Evolutionary conservation across 2,797 vertebrate species (phyloP).

Genomic region (Vireo griseus): DNA sequence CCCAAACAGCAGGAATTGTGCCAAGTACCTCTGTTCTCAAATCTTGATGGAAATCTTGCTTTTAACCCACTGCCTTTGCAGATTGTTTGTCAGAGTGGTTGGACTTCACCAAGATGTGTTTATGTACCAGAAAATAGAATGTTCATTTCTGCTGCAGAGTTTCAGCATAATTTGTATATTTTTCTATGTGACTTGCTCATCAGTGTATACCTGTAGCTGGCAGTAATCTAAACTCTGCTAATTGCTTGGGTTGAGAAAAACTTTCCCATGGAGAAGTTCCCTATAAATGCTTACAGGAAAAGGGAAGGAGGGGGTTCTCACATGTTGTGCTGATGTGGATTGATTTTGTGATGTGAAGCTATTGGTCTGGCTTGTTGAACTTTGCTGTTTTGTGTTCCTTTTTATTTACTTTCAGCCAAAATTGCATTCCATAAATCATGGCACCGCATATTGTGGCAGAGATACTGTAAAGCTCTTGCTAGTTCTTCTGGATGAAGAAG

Average conservation of each 20-base stretch:
- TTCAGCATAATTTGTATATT: neutral
- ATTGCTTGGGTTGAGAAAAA: neutral
- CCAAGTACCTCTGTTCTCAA: neutral
- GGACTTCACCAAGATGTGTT: neutral
- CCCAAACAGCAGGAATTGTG: neutral
- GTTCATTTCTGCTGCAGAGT: neutral
- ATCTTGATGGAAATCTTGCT: neutral
- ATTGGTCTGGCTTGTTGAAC: neutral
- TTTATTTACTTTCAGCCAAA: slow-evolving; percentile 80
- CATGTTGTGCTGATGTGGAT: neutral
- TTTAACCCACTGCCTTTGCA: neutral
- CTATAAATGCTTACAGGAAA: neutral
- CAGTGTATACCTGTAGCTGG: neutral
- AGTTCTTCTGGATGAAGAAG: slow-evolving; percentile 88
- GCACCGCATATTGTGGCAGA: slow-evolving; percentile 86
- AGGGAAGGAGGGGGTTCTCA: neutral
- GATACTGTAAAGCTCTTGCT: slow-evolving; percentile 86
- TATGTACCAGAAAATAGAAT: neutral
- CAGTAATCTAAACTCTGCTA: neutral
- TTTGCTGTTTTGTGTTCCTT: neutral
- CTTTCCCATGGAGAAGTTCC: neutral
- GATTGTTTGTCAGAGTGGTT: neutral
- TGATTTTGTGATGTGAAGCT: neutral
- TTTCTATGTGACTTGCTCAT: neutral
- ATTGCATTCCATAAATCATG: slow-evolving; percentile 87